Evolutionary conservation across 1,140 invertebrate genomes (phyloP).

Genomic region (Pogonomyrmex californicus): DNA sequence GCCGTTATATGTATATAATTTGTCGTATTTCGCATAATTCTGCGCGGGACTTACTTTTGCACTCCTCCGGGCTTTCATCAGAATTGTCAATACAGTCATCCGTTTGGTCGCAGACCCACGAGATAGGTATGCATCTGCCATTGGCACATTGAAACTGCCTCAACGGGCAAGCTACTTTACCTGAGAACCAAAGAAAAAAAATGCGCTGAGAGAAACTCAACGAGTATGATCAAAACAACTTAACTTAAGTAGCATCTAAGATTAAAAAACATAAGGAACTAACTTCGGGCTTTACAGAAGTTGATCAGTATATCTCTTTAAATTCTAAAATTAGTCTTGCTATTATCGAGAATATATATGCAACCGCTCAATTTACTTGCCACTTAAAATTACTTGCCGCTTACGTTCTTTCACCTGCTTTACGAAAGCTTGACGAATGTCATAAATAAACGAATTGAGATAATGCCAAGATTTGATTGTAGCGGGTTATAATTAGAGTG

Average conservation of each 20-base stretch:
- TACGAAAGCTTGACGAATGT: conserved; percentile 5
- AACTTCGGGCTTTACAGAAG: not conserved
- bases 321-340: not conserved
- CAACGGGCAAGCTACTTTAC: conserved; percentile 88
- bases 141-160: conserved; percentile 92
- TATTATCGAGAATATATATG: not conserved
- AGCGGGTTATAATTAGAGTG: conserved; percentile 30
- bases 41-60: conserved; percentile 88
- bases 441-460: conserved; percentile 32
- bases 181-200: conserved; percentile 78
- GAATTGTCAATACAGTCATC: conserved; percentile 93
- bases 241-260: not conserved
- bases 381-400: not conserved
- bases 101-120: conserved; percentile 93
- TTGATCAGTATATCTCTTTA: not conserved
- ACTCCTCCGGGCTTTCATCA: conserved; percentile 91
- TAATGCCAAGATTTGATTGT: conserved; percentile 29
- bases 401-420: not conserved
- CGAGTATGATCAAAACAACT: not conserved
- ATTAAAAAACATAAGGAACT: not conserved
- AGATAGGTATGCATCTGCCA: conserved; percentile 93
- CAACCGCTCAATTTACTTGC: not conserved
- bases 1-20: conserved; percentile 5
- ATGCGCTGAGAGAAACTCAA: conserved; percentile 16
- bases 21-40: conserved; percentile 2